Base-by-base conservation (phyloP, 2,888 invertebrate species). In the Agrotis ipsilon region DNA sequence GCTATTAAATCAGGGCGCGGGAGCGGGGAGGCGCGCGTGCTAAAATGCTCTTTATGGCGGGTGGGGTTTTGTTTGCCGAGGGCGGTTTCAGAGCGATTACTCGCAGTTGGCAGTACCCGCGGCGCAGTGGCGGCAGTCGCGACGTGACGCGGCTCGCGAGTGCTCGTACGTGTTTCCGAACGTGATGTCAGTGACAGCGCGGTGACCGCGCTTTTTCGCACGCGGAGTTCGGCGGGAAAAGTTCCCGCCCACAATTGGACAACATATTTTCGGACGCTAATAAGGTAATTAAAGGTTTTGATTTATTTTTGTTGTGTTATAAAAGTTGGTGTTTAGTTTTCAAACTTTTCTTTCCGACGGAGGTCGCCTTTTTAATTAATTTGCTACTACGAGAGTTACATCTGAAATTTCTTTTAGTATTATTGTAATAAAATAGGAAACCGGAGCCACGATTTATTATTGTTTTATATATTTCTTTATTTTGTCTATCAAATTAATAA, bases 181-280 rank as follows among this genome's bases (percentile, higher is more conserved):
- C 91, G 92, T 84, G 84, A 91, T 90, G 92, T 86, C 84, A 84
- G 92, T 93, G 93, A 86, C 89, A 88, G 91, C 94, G 94, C 94
- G 94, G 94, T 95, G 94, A 95, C 92, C 94, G 94, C 94, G 92
- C 91, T 89, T 86, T 87, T 82, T 93, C 84, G 80, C 86, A 89
- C 92, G 91, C 90, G 91, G 88, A 89, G 91, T 93, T 91, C 87
- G 94, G 96, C 94, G 95, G 96, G 96, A 95, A 93, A 94, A 92
- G 84, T 93, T 94, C 96, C 96, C 95, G 96, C 96, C 95, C 90
- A 91, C 89, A 91, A 92, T 82, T 88, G 72, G 89, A 86, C 96
- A 96, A 95, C 92, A 96, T 96, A 96, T 96, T 96, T 94, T 96
- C 96, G 91, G 96, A 96, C 96, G 96, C 96, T 91, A 96, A 96